phyloP scores from a whole-genome alignment of 1,140 invertebrate genomes.

The Chironomus striatipennis region DNA sequence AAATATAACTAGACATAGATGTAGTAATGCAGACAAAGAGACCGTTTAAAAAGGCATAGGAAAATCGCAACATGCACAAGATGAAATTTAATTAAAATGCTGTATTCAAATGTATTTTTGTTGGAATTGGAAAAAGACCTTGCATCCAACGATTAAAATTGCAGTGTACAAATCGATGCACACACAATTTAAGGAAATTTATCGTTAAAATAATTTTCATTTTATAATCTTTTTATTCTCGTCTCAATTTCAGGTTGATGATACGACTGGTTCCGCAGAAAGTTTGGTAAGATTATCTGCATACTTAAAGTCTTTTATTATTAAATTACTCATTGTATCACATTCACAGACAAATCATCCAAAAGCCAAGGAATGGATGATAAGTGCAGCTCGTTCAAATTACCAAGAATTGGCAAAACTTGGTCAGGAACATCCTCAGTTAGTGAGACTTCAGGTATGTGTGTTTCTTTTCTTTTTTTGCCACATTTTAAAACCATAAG shows the following conservation, averaged over 20 bases:
- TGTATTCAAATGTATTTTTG: conserved; percentile 1
- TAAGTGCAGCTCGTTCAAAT: conserved; percentile 69
- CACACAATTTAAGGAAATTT: not conserved
- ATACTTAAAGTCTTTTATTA: not conserved
- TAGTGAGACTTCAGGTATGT: not conserved
- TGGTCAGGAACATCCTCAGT: conserved; percentile 56
- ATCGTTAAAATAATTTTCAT: not conserved
- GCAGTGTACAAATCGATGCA: not conserved
- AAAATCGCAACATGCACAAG: conserved; percentile 11
- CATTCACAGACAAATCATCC: conserved; percentile 37
- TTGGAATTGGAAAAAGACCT: not conserved
- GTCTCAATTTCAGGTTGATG: not conserved
- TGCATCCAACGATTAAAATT: not conserved
- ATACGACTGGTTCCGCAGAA: not conserved
- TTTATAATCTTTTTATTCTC: not conserved
- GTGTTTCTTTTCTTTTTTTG: not conserved
- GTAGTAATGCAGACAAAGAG: not conserved
- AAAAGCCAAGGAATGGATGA: conserved; percentile 76
- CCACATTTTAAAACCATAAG: not conserved
- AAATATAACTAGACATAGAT: not conserved
- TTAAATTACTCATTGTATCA: not conserved
- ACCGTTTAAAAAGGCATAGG: not conserved
- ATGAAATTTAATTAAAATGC: conserved; percentile 10
- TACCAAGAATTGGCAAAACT: conserved; percentile 75
- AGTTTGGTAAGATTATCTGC: conserved; percentile 6